These are phyloP conservation scores for Pelecanoides urinatrix DNA, from an alignment of 2,113 vertebrate species.

Conservation along the genomic window DNA sequence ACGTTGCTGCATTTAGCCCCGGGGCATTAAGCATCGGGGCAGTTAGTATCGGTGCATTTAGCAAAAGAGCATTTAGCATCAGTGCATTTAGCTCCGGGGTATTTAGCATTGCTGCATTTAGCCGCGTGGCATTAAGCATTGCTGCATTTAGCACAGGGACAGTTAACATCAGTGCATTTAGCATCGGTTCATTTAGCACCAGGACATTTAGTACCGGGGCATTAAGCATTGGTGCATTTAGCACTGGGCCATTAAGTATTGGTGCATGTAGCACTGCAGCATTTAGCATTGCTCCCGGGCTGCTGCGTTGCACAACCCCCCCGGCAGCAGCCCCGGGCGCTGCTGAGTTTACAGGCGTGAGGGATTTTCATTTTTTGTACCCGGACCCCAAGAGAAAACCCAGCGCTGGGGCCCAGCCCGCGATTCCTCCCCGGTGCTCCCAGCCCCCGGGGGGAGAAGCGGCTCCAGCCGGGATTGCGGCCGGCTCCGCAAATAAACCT, in stretches of 20 bases:
- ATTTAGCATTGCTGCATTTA: background rate
- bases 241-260: background rate
- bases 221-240: background rate
- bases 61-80: rapidly evolving
- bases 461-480: background rate
- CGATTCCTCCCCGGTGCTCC: background rate
- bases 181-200: rapidly evolving
- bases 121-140: background rate
- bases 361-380: background rate
- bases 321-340: background rate
- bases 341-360: rapidly evolving
- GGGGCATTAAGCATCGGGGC: background rate
- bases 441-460: background rate
- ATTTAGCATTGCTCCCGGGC: background rate
- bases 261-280: background rate
- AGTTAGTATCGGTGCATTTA: no score
- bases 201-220: background rate
- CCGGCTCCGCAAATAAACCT: background rate
- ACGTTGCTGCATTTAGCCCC: no score
- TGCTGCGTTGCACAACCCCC: rapidly evolving
- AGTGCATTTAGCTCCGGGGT: background rate
- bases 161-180: background rate
- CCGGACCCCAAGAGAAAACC: background rate
- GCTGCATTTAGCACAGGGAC: background rate
- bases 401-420: rapidly evolving